A percentile compares a stretch with the other conserved stretches of the same genome.
These are phyloP conservation scores for Dione juno DNA, from an alignment of 2,888 invertebrate species.

Conservation along the genomic window DNA sequence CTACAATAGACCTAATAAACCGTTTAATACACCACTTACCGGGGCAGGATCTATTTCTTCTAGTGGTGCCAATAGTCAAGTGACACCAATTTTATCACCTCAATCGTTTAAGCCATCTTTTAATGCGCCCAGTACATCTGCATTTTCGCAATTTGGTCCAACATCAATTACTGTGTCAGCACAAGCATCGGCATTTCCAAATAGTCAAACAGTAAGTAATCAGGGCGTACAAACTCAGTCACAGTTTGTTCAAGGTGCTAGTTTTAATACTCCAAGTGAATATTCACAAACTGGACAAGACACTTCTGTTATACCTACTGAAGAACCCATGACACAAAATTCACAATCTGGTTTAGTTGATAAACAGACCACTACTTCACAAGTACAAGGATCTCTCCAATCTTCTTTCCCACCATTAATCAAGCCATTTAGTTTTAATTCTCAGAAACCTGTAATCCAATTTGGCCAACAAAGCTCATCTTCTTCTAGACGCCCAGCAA, in stretches of 20 bases:
- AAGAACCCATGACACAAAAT: neutral
- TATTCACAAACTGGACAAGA: neutral
- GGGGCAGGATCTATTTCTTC: constrained; percentile 51
- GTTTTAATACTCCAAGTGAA: neutral
- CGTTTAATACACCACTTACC: constrained; percentile 53
- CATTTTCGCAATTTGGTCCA: constrained; percentile 8
- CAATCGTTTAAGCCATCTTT: constrained; percentile 35
- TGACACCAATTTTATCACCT: constrained; percentile 36
- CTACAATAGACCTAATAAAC: constrained; percentile 63
- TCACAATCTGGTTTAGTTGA: constrained; percentile 1
- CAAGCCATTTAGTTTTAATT: neutral
- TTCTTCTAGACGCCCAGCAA: neutral
- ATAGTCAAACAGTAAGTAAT: neutral
- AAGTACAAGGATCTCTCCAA: neutral
- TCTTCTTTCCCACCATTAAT: neutral
- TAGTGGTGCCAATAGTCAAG: constrained; percentile 54
- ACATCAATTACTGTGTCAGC: constrained; percentile 9
- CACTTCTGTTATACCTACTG: neutral
- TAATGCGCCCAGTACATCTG: constrained; percentile 9
- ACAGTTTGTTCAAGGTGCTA: neutral
- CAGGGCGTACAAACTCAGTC: neutral
- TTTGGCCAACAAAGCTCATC: constrained; percentile 10
- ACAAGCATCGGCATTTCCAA: neutral
- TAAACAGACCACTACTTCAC: neutral
- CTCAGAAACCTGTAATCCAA: neutral